Conservation (phyloP, 2,113 vertebrate genomes). For the Lota lota region DNA sequence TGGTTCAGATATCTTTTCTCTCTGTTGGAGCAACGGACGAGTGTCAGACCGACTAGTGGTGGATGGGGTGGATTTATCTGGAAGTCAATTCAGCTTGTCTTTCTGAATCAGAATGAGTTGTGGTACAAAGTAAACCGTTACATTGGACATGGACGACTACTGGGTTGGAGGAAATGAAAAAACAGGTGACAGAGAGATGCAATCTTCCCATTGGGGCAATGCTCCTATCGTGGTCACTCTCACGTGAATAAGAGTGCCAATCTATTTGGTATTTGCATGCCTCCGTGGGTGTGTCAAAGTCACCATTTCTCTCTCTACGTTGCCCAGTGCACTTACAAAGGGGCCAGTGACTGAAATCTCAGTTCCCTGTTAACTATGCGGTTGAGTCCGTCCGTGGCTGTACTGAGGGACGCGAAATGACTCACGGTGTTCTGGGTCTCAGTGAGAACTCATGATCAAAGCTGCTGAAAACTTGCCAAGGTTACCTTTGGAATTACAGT, state of each 20-base stretch:
- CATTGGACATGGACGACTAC: too few species aligned
- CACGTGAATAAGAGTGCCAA: constrained; percentile 19
- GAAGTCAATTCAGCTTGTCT: too few species aligned
- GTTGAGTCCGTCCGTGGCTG: constrained; percentile 49
- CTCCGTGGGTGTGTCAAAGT: constrained; percentile 65
- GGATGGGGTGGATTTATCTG: neutral
- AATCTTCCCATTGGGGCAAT: too few species aligned
- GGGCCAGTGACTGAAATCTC: constrained; percentile 41
- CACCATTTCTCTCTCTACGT: constrained; percentile 5
- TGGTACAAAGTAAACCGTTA: constrained; percentile 10
- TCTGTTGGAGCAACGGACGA: constrained; percentile 45
- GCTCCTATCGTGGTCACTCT: neutral
- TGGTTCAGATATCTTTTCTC: constrained; percentile 48
- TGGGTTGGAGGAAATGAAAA: too few species aligned
- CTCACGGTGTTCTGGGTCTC: too few species aligned
- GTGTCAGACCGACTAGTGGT: constrained; percentile 4
- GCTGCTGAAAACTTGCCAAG: constrained; percentile 51
- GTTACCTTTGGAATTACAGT: constrained; percentile 58
- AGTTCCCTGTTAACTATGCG: constrained; percentile 56
- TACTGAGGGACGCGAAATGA: constrained; percentile 18
- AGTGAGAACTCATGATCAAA: constrained; percentile 24
- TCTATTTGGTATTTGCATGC: constrained; percentile 55
- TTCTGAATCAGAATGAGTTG: neutral
- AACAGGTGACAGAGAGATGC: too few species aligned
- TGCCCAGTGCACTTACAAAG: constrained; percentile 37